These are phyloP conservation scores for Etheostoma perlongum DNA, from an alignment of 2,797 vertebrate species.

Conservation along the genomic window DNA sequence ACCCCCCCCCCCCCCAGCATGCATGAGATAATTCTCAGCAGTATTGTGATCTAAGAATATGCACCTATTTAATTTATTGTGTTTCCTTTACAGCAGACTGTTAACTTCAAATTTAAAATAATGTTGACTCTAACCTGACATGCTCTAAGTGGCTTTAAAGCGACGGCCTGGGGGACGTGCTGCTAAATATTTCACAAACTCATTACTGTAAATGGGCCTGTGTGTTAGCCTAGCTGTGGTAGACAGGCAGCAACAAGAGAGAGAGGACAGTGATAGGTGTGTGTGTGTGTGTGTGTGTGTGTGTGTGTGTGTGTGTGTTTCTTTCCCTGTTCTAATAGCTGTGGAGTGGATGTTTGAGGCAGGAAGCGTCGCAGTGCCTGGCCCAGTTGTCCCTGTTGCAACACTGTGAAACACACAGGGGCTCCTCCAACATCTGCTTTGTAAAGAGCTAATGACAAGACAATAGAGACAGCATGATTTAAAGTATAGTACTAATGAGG, in stretches of 20 bases:
- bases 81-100: slow-evolving; percentile 70
- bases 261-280: slow-evolving; percentile 50
- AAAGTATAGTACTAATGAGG: slow-evolving; percentile 84
- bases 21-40: slow-evolving; percentile 60
- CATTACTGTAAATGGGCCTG: slow-evolving; percentile 82
- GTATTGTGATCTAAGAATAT: slow-evolving; percentile 65
- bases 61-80: slow-evolving; percentile 79
- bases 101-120: slow-evolving; percentile 75
- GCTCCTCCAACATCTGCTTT: slow-evolving; percentile 85
- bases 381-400: slow-evolving; percentile 78
- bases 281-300: slow-evolving; percentile 14
- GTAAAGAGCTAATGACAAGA: slow-evolving; percentile 86
- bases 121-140: slow-evolving; percentile 83
- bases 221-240: slow-evolving; percentile 73
- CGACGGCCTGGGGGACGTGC: slow-evolving; percentile 72
- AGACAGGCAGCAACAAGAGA: slow-evolving; percentile 74
- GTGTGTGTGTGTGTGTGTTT: slow-evolving; percentile 21
- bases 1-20: neutral
- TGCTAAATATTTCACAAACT: slow-evolving; percentile 87
- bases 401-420: slow-evolving; percentile 79
- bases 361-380: slow-evolving; percentile 63
- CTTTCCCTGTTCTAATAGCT: slow-evolving; percentile 59
- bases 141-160: slow-evolving; percentile 84
- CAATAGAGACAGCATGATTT: slow-evolving; percentile 81
- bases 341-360: slow-evolving; percentile 63